These are phyloP conservation scores for Scolopax mira DNA, from an alignment of 2,113 vertebrate genomes.

Conservation along the genomic window DNA sequence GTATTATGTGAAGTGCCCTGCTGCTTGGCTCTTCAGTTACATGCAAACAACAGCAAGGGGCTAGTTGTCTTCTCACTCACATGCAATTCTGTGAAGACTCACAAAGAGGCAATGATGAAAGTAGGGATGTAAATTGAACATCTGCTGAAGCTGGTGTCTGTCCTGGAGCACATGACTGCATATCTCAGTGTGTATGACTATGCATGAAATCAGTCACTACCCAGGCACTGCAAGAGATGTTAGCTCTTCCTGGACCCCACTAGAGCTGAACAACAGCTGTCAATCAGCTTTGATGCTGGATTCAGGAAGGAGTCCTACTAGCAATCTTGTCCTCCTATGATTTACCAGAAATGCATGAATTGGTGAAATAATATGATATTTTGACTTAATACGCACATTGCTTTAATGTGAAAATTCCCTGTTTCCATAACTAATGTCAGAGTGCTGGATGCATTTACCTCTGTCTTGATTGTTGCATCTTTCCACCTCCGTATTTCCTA, in stretches of 20 bases:
- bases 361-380: too few relatives aligned
- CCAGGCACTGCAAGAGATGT: not conserved
- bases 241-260: too few relatives aligned
- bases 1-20: rapidly evolving
- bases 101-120: not conserved
- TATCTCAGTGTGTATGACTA: not conserved
- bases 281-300: not conserved
- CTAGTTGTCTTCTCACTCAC: not conserved
- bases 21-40: not conserved
- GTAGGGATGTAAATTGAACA: not conserved
- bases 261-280: not conserved
- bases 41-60: not conserved
- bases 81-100: not conserved
- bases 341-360: not conserved
- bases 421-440: too few relatives aligned
- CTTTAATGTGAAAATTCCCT: too few relatives aligned
- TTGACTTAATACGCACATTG: too few relatives aligned
- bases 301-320: not conserved
- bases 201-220: not conserved
- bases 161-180: too few relatives aligned
- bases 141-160: not conserved
- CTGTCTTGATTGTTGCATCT: too few relatives aligned
- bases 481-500: too few relatives aligned
- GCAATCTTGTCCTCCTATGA: not conserved
- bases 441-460: too few relatives aligned